phyloP scores from a whole-genome alignment of 1,140 invertebrate genomes.

The Neodiprion fabricii region DNA sequence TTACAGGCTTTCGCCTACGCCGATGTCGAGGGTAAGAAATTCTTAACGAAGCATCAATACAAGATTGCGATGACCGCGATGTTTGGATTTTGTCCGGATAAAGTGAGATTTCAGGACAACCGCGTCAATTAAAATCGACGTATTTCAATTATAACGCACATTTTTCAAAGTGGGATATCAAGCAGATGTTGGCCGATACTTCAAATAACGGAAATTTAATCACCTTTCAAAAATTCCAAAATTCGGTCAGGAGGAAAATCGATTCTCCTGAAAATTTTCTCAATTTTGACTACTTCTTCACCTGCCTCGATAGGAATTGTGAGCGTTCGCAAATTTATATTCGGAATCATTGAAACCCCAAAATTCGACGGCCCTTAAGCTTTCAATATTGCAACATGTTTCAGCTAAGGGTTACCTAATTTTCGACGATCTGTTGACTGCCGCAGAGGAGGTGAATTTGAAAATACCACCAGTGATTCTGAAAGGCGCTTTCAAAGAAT shows the following conservation, averaged over 20 bases:
- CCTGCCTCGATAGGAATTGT: neutral
- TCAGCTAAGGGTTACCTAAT: constrained; percentile 19
- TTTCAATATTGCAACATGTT: neutral
- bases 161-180: neutral
- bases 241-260: neutral
- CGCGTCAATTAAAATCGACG: neutral
- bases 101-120: constrained; percentile 15
- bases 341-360: no score
- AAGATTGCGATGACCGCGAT: constrained; percentile 32
- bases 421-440: constrained; percentile 23
- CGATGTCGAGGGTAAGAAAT: constrained; percentile 18
- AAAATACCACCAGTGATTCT: constrained; percentile 17
- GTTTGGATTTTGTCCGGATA: constrained; percentile 29
- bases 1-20: constrained; percentile 29
- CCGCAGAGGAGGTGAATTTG: constrained; percentile 15
- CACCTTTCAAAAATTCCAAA: constrained; percentile 1
- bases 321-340: neutral
- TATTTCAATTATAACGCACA: constrained; percentile 15
- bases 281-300: neutral
- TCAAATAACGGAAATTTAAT: neutral
- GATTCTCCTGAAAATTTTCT: neutral
- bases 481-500: constrained; percentile 26
- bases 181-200: neutral
- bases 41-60: constrained; percentile 22
- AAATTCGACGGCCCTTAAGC: no score